Evolutionary conservation across 1,140 invertebrate genomes (phyloP), one percentile per base, ranked within the genome.

Genomic region (Magallana ariakensis): DNA sequence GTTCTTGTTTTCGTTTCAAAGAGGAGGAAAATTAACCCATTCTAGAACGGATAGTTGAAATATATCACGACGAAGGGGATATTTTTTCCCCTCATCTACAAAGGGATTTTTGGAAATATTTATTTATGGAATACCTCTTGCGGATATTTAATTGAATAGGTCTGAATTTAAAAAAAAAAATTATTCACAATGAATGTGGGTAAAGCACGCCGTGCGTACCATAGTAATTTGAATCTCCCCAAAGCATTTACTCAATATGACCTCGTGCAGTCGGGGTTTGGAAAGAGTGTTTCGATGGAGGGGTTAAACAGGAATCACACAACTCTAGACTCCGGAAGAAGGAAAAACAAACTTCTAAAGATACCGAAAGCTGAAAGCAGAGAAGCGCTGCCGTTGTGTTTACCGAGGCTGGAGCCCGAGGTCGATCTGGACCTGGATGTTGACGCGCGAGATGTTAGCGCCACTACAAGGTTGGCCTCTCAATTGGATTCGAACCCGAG

Each of bases 181-280:
- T 46, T 46, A 46, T 55, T 54, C 53, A 56, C 11, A 82, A 55
- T 56, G 80, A 82, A 54, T 54, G 55, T 54, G 8, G 55, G 53
- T 82, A 82, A 82, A 82, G 19, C 80, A 15, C 46, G 55, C 15
- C 81, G 85, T 6, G 46, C 83, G 66, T 88, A 88, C 19, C 85
- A 89, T 58, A 89, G 88, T 70, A 89, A 87, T 60, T 46, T 89
- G 15, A 89, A 82, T 66, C 70, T 89, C 46, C 83, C 88, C 0
- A 70, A 84, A 53, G 84, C 88, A 2, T 58, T 87, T 0, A 89
- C 88, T n/a, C 88, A 89, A 33, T 87, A 87, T 80, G 88, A 89
- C 75, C 80, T 89, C 11, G n/a, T 80, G n/a, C 80, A 58, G 10
- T 87, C 85, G 53, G 81, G 80, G 19, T 33, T 85, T 16, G 75